These are phyloP conservation scores for Drosophila asahinai DNA, from an alignment of 1,140 invertebrate genomes.

Conservation along the genomic window DNA sequence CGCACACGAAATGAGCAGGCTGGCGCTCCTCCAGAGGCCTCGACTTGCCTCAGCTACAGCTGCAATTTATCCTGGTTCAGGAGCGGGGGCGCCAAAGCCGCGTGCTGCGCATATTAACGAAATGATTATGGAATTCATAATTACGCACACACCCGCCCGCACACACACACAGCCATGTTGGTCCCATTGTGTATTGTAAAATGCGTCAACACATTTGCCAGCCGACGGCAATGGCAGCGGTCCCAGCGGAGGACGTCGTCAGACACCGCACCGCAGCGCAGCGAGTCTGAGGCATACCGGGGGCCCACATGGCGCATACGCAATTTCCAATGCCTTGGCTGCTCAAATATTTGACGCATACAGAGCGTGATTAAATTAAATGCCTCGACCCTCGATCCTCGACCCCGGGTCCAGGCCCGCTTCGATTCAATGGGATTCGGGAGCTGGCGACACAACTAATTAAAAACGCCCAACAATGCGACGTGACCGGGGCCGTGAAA, in stretches of 20 bases:
- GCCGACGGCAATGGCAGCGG: slow-evolving; percentile 40
- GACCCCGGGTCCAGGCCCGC: slow-evolving; percentile 26
- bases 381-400: background rate
- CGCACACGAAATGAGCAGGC: slow-evolving; percentile 56
- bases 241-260: slow-evolving; percentile 29
- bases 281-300: slow-evolving; percentile 14
- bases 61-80: slow-evolving; percentile 67
- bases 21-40: slow-evolving; percentile 37
- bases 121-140: slow-evolving; percentile 84
- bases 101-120: slow-evolving; percentile 83
- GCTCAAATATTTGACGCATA: slow-evolving; percentile 79
- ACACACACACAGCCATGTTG: slow-evolving; percentile 38
- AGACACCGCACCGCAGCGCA: background rate
- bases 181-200: slow-evolving; percentile 80
- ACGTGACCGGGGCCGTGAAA: slow-evolving; percentile 41
- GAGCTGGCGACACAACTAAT: slow-evolving; percentile 73
- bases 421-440: slow-evolving; percentile 9
- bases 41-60: slow-evolving; percentile 21
- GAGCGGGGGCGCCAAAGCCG: slow-evolving; percentile 56
- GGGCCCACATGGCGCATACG: slow-evolving; percentile 68
- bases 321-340: slow-evolving; percentile 67
- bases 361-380: slow-evolving; percentile 75
- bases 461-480: slow-evolving; percentile 73
- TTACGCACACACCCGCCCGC: slow-evolving; percentile 55
- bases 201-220: slow-evolving; percentile 81